These are phyloP conservation scores for Pterocles gutturalis DNA, from an alignment of 2,113 vertebrate genomes.

Conservation along the genomic window DNA sequence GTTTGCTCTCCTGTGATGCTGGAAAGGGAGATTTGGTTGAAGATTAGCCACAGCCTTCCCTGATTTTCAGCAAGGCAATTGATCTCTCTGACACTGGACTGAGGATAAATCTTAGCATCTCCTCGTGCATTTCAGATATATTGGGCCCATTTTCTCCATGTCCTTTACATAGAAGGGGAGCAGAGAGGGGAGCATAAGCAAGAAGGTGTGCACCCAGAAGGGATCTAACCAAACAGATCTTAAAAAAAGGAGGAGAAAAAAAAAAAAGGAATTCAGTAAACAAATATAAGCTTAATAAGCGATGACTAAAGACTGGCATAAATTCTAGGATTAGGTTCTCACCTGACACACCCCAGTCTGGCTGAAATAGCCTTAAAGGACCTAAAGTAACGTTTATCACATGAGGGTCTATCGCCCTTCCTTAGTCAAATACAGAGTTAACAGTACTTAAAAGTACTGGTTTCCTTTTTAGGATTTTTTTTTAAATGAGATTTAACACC, in stretches of 20 bases:
- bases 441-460: background rate
- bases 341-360: background rate
- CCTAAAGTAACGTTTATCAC: background rate
- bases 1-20: background rate
- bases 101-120: background rate
- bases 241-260: background rate
- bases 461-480: background rate
- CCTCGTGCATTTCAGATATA: rapidly evolving
- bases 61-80: background rate
- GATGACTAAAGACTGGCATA: background rate
- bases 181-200: rapidly evolving
- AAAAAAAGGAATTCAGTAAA: background rate
- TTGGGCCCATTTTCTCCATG: background rate
- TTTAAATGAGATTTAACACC: background rate
- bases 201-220: background rate
- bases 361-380: background rate
- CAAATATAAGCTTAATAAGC: background rate
- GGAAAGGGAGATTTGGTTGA: background rate
- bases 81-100: background rate
- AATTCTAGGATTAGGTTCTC: background rate
- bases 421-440: background rate
- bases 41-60: constrained; percentile 16
- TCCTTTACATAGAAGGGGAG: background rate
- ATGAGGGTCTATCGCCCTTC: background rate
- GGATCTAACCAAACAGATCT: background rate